Evolutionary conservation across 2,113 vertebrate genomes (phyloP).

Genomic region (Cavia aperea): DNA sequence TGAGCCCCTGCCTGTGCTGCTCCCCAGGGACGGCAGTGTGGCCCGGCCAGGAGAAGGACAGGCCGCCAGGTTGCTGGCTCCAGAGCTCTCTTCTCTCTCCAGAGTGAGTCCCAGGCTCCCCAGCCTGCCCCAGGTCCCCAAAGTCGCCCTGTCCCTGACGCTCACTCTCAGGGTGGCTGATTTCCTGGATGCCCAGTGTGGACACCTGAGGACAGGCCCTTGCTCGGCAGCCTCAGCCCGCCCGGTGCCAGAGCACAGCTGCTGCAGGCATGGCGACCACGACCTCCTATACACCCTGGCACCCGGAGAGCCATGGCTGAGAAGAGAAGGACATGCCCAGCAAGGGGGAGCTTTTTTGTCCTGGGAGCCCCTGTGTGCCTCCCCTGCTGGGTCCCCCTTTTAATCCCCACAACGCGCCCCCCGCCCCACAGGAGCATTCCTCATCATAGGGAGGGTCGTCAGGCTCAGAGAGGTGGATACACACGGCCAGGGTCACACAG

Average conservation of each 20-base stretch:
- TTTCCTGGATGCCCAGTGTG: no score
- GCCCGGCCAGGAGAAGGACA: no score
- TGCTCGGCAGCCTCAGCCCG: background rate
- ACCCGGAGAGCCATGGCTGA: background rate
- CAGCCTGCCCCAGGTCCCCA: background rate
- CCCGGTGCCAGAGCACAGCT: fast-evolving
- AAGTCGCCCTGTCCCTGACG: background rate
- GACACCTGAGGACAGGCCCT: background rate
- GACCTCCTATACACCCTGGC: background rate
- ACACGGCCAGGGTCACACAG: background rate
- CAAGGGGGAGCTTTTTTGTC: background rate
- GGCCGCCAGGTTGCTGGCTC: background rate
- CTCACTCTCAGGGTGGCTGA: background rate
- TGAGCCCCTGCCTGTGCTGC: no score
- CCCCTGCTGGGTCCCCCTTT: background rate
- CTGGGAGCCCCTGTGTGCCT: background rate
- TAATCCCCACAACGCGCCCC: background rate
- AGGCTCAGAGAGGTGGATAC: background rate
- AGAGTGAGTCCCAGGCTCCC: background rate
- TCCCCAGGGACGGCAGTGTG: background rate
- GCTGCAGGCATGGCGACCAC: fast-evolving
- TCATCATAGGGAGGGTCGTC: background rate
- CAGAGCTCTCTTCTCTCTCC: background rate
- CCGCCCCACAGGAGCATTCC: background rate
- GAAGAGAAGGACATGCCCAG: background rate